Percentiles rank a stretch among this genome's conserved stretches.
These are phyloP conservation scores for Ariolimax columbianus DNA, from an alignment of 2,888 invertebrate species.

Conservation along the genomic window DNA sequence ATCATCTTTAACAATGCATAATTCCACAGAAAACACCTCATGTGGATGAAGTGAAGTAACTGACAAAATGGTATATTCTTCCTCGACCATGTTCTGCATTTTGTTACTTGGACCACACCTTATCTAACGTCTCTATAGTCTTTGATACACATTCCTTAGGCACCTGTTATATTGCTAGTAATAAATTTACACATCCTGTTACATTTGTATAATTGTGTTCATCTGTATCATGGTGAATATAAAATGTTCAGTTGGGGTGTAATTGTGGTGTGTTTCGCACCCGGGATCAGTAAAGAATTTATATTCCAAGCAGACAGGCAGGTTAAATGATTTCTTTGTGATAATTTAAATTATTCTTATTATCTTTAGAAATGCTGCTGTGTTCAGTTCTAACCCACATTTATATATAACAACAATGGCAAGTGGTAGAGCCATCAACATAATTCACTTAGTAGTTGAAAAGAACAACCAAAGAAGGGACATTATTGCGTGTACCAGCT, in stretches of 20 bases:
- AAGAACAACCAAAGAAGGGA: not conserved
- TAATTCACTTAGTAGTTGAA: not conserved
- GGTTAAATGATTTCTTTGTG: not conserved
- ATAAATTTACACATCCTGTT: not conserved
- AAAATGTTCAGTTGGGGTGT: not conserved
- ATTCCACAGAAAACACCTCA: no score
- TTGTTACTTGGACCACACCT: not conserved
- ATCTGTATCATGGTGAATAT: not conserved
- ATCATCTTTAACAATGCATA: no score
- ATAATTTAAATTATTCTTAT: not conserved
- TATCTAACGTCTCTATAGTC: not conserved
- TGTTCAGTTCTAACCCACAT: not conserved
- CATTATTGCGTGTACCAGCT: not conserved
- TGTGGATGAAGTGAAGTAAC: no score
- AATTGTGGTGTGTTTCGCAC: not conserved
- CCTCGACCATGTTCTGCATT: no score
- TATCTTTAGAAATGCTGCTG: not conserved
- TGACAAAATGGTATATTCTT: no score
- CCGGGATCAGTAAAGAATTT: not conserved
- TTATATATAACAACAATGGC: not conserved
- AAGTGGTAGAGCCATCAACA: not conserved
- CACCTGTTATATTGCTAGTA: no score
- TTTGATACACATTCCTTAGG: no score
- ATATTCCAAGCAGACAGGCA: not conserved
- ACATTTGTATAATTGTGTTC: not conserved